These are phyloP conservation scores for Scyliorhinus canicula DNA, from an alignment of 2,797 vertebrate species.

Conservation along the genomic window DNA sequence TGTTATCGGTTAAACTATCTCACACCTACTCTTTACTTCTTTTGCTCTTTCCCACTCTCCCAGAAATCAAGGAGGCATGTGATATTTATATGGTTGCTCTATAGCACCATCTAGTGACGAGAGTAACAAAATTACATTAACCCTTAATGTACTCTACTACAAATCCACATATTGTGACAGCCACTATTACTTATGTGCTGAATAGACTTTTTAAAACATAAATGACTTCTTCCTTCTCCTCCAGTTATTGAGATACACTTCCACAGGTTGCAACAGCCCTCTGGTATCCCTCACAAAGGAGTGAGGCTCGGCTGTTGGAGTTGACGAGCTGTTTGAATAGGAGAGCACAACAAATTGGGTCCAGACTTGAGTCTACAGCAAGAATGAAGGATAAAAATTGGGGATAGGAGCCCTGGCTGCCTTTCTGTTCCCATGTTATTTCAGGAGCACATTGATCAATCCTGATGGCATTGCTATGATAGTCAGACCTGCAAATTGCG, in stretches of 20 bases:
- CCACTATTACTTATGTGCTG: not conserved
- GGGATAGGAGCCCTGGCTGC: not conserved
- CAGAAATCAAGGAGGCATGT: no score
- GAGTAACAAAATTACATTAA: no score
- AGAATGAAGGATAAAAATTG: not conserved
- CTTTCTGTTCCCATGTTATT: not conserved
- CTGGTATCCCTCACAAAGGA: not conserved
- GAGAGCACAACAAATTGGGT: not conserved
- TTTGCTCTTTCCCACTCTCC: no score
- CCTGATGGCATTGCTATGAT: not conserved
- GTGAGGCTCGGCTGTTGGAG: not conserved
- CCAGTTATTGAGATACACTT: not conserved
- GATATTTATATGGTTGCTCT: no score
- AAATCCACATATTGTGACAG: no score
- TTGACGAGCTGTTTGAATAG: not conserved
- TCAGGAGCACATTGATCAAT: not conserved
- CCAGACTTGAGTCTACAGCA: not conserved
- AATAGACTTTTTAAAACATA: not conserved
- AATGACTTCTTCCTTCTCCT: not conserved
- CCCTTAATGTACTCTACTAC: no score
- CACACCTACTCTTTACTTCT: no score
- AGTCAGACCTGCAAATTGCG: not conserved
- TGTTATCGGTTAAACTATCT: no score
- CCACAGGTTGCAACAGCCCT: not conserved
- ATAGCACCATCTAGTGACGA: no score